phyloP scores from a whole-genome alignment of 2,113 vertebrate genomes.

The Rousettus leschenaultii region DNA sequence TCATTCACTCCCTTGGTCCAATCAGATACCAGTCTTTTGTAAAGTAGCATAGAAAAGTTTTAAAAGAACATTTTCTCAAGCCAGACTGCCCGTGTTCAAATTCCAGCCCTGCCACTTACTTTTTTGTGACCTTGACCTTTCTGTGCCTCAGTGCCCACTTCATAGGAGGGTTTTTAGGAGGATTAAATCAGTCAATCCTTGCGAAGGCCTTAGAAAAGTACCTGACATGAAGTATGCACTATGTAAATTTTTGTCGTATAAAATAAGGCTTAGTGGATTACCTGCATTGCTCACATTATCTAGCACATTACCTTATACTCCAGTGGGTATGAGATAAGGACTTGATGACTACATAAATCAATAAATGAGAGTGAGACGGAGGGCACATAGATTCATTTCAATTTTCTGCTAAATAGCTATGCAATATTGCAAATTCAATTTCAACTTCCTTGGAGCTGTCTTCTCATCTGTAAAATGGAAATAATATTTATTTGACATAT shows the following conservation, averaged over 20 bases:
- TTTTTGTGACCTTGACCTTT: background rate
- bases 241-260: background rate
- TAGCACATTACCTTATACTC: background rate
- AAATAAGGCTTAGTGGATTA: background rate
- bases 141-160: background rate
- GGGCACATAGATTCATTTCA: background rate
- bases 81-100: background rate
- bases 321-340: background rate
- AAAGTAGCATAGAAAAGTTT: background rate
- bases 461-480: conserved; percentile 19
- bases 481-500: background rate
- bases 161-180: background rate
- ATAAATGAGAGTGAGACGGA: background rate
- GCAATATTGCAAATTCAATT: background rate
- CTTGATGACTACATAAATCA: background rate
- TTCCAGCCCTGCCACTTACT: background rate
- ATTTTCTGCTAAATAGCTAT: background rate
- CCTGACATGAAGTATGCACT: background rate
- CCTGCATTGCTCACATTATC: background rate
- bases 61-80: background rate
- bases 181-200: background rate
- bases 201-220: background rate
- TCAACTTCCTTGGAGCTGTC: background rate
- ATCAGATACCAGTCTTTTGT: background rate
- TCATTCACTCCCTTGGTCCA: background rate